Evolutionary conservation across 2,113 vertebrate species (phyloP).

Genomic region (Lamprotornis superbus): DNA sequence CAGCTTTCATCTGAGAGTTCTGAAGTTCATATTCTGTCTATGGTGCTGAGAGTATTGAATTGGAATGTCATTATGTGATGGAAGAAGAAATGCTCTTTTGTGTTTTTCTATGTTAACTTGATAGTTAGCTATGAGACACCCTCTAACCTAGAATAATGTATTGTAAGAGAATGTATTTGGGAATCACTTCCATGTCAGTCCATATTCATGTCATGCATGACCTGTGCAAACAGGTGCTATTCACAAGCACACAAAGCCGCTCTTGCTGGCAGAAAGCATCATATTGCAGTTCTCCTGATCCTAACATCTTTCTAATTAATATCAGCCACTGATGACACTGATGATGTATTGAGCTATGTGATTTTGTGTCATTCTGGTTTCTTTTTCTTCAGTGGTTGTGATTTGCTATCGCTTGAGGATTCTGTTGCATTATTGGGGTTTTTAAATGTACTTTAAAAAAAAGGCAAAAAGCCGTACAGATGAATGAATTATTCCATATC

Average conservation of each 20-base stretch:
- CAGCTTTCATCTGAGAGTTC: neutral
- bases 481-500: neutral
- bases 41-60: neutral
- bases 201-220: neutral
- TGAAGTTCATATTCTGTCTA: neutral
- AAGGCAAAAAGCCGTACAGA: neutral
- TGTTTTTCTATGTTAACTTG: neutral
- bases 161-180: neutral
- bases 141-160: neutral
- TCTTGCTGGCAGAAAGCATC: neutral
- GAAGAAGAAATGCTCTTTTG: neutral
- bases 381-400: neutral
- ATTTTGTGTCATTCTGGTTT: neutral
- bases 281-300: neutral
- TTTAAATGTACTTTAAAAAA: neutral
- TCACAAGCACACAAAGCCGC: neutral
- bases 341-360: neutral
- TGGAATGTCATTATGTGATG: neutral
- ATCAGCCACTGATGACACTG: neutral
- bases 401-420: neutral
- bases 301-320: neutral
- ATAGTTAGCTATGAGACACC: neutral
- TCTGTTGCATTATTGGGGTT: neutral
- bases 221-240: neutral
- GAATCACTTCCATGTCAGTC: accelerated